A percentile compares a stretch with the other conserved stretches of the same genome.
phyloP scores from a whole-genome alignment of 2,888 invertebrate genomes.

The Tenodera sinensis region DNA sequence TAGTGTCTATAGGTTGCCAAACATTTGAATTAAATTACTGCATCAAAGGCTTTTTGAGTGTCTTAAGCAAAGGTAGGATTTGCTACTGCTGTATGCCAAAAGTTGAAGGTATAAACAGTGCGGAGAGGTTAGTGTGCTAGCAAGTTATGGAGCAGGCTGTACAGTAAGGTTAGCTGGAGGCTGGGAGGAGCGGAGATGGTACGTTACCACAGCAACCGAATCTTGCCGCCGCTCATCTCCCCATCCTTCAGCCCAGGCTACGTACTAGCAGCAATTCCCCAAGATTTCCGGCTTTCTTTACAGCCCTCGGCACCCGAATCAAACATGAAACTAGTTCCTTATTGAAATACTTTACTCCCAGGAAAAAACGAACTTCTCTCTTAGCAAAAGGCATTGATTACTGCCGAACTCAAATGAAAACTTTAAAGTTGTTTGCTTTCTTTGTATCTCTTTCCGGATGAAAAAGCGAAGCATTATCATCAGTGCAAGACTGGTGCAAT shows the following conservation, averaged over 20 bases:
- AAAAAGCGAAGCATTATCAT: no score
- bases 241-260: background rate
- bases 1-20: no score
- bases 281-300: slow-evolving; percentile 10
- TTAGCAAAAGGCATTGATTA: background rate
- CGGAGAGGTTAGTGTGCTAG: background rate
- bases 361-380: background rate
- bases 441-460: no score
- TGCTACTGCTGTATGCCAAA: no score
- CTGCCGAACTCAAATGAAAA: background rate
- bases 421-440: no score
- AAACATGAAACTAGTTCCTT: background rate
- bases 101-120: no score
- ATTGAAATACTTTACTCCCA: background rate
- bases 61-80: no score
- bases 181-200: slow-evolving; percentile 9
- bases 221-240: slow-evolving; percentile 11
- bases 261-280: slow-evolving; percentile 1
- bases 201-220: slow-evolving; percentile 27
- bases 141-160: background rate
- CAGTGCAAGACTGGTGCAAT: no score
- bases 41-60: no score
- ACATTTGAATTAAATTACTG: no score
- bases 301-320: background rate
- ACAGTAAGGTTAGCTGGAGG: slow-evolving; percentile 7